Evolutionary conservation across 2,113 vertebrate species (phyloP), one percentile per base, ranked within the genome.

Genomic region (Upupa epops): DNA sequence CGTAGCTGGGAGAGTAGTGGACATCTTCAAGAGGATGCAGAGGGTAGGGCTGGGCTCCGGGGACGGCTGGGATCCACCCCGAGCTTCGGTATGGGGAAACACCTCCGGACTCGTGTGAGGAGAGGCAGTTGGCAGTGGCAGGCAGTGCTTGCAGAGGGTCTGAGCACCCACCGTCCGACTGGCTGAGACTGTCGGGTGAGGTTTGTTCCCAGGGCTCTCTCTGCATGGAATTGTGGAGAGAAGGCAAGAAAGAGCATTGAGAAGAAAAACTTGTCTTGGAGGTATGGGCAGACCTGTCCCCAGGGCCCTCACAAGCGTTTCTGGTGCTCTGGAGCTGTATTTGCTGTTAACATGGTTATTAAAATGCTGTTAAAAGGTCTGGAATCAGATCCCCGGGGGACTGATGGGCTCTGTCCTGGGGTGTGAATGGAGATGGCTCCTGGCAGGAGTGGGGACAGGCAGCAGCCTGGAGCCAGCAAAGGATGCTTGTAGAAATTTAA

Each of bases 151-250:
- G 97, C 93, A 98, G 95, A 24, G 96, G 48, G 8, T 99, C 98
- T 0, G 98, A 29, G 36, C 98, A 98, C 1, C 97, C 36, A 3
- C 88, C 36, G 1, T 99, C 98, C 1, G 91, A 58, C 92, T 98
- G 98, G 86, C 96, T 71, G 21, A 98, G 97, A 2, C 97, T 92
- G 42, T 99, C 98, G 0, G 98, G 60, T 14, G 97, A 91, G 1
- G 93, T 92, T 94, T 98, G 98, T 80, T 99, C 99, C 99, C 98
- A 99, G 0, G 98, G 96, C 82, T 99, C 98, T 82, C 98, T 99
- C 99, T 99, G 96, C 74, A 36, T 71, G 80, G 90, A 92, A 76
- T 29, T 8, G 8, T 48, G 71, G 71, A 88, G 66, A 89, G 8
- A 92, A 91, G 21, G 37, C 32, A 49, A 76, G 51, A 34, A 64